These are phyloP conservation scores for Rhombomys opimus DNA, from an alignment of 2,113 vertebrate genomes.

Conservation along the genomic window DNA sequence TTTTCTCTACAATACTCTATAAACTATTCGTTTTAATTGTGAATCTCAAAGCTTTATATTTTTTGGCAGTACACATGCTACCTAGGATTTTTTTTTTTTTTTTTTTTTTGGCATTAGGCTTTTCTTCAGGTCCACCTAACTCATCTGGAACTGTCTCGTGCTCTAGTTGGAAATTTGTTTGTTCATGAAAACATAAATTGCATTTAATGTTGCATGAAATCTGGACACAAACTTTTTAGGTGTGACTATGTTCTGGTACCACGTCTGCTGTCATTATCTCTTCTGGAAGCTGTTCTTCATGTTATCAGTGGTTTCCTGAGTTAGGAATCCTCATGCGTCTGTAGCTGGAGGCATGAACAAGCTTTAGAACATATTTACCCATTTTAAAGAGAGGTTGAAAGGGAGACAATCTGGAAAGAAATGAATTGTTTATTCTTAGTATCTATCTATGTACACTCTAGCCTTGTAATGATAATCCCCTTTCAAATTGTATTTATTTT, in stretches of 20 bases:
- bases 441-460: not conserved
- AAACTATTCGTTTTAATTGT: not conserved
- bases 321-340: not conserved
- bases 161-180: not conserved
- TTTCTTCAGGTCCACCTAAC: not conserved
- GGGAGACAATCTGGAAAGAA: conserved; percentile 12
- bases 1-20: not conserved
- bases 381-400: conserved; percentile 27
- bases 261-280: not conserved
- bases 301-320: not conserved
- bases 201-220: not conserved
- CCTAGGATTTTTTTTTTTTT: not conserved
- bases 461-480: conserved; percentile 26
- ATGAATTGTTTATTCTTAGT: conserved; percentile 61
- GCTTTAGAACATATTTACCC: not conserved
- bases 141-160: not conserved
- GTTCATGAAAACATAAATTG: not conserved
- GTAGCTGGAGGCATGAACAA: not conserved
- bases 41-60: not conserved
- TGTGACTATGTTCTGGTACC: not conserved
- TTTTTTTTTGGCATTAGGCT: not conserved
- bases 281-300: not conserved
- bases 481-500: conserved; percentile 45
- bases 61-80: not conserved
- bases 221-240: not conserved